A percentile compares a stretch with the other conserved stretches of the same genome.
These are phyloP conservation scores for Agrilus planipennis DNA, from an alignment of 1,140 invertebrate genomes.

Conservation along the genomic window DNA sequence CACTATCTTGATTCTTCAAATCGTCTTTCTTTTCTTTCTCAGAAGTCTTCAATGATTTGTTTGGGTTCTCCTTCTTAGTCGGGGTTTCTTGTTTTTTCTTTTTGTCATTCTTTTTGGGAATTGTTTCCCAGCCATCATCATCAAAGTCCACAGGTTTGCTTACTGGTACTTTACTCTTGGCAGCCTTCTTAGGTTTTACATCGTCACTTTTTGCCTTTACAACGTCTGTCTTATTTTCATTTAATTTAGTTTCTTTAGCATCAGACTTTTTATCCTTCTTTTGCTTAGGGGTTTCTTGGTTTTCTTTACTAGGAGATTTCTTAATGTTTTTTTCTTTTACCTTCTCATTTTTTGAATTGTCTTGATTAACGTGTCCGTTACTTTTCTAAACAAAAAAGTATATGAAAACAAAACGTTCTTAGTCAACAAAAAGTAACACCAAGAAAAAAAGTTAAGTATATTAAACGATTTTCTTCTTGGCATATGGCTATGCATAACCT, in stretches of 20 bases:
- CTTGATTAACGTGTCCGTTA: too few species aligned
- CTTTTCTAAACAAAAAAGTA: too few species aligned
- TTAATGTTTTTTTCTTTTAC: conserved; percentile 9
- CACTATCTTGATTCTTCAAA: conserved; percentile 37
- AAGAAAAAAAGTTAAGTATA: too few species aligned
- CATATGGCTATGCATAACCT: too few species aligned
- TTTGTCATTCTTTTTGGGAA: conserved; percentile 52
- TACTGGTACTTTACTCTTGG: conserved; percentile 39
- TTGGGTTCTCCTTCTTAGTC: conserved; percentile 42
- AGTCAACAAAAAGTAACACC: too few species aligned
- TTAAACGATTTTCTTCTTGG: too few species aligned
- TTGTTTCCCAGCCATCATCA: conserved; percentile 62
- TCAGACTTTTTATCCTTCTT: conserved; percentile 33
- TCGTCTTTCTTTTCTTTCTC: conserved; percentile 31
- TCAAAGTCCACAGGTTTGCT: conserved; percentile 62
- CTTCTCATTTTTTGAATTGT: too few species aligned
- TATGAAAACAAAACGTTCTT: too few species aligned
- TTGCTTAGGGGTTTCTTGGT: conserved; percentile 37
- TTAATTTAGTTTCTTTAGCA: conserved; percentile 29
- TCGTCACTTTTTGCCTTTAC: conserved; percentile 34
- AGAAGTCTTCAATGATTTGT: conserved; percentile 33
- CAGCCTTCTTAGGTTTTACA: conserved; percentile 42
- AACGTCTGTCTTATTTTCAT: conserved; percentile 34
- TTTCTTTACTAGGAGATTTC: conserved; percentile 40
- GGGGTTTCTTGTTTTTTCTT: conserved; percentile 45